Conservation (phyloP, 2,113 vertebrate genomes). For the Martes martes region DNA sequence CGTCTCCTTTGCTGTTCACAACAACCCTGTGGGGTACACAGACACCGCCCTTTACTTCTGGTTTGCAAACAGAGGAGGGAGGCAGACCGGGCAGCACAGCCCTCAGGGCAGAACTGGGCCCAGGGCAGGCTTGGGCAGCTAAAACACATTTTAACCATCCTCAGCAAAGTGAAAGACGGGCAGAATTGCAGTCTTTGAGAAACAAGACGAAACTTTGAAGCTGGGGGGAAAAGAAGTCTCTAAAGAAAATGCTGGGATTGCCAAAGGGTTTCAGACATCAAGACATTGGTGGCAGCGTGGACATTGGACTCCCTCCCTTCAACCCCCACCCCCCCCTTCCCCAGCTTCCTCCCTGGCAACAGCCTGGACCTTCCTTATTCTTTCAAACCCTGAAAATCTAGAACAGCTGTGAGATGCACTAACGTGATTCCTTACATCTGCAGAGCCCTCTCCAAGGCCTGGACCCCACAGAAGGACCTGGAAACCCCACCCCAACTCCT, state of each 20-base stretch:
- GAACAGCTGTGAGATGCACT: not conserved
- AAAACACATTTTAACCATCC: not conserved
- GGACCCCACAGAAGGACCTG: not conserved
- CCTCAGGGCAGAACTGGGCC: rapidly evolving
- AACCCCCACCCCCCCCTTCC: not conserved
- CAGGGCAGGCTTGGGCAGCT: not conserved
- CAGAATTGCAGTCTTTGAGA: not conserved
- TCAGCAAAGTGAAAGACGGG: not conserved
- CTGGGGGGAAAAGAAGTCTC: not conserved
- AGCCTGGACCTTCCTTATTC: not conserved
- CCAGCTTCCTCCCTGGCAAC: not conserved
- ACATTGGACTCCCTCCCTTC: no score
- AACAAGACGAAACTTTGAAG: not conserved
- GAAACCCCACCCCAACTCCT: not conserved
- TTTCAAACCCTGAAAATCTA: not conserved
- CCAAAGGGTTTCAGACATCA: not conserved
- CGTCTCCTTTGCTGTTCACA: not conserved
- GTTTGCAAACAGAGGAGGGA: not conserved
- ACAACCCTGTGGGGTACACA: not conserved
- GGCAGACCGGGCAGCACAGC: no score
- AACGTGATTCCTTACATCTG: not conserved
- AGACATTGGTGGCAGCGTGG: rapidly evolving
- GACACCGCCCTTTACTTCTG: not conserved
- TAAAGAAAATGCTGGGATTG: not conserved
- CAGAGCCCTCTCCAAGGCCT: not conserved